A percentile compares a stretch with the other conserved stretches of the same genome.
Conservation (phyloP, 2,797 vertebrate genomes). For the Vespertilio murinus region DNA sequence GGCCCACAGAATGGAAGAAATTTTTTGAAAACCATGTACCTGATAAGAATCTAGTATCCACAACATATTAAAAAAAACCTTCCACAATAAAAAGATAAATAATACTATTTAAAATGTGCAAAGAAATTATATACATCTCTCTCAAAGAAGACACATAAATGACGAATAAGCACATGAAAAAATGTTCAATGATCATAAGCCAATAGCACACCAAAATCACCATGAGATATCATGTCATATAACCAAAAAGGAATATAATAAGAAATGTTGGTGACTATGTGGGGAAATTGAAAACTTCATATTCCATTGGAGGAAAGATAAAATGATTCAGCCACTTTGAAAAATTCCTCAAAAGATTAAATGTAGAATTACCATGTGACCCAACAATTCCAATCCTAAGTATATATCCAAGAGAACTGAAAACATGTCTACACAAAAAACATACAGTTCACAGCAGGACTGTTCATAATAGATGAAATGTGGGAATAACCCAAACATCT, state of each 20-base stretch:
- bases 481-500: not conserved
- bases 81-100: no score
- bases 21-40: no score
- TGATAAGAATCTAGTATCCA: no score
- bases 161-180: not conserved
- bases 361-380: not conserved
- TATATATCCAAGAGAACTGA: not conserved
- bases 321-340: not conserved
- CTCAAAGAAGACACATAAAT: no score
- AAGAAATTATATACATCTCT: no score
- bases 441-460: not conserved
- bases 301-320: not conserved
- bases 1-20: no score
- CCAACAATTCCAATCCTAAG: not conserved
- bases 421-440: constrained; percentile 12
- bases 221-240: not conserved
- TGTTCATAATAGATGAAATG: not conserved
- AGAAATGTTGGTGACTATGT: not conserved
- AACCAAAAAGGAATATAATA: not conserved
- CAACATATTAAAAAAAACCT: no score
- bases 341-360: not conserved
- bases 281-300: not conserved
- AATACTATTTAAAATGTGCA: no score
- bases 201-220: not conserved
- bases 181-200: not conserved